These are phyloP conservation scores for Drosophila bipectinata DNA, from an alignment of 1,140 invertebrate genomes.

Conservation along the genomic window DNA sequence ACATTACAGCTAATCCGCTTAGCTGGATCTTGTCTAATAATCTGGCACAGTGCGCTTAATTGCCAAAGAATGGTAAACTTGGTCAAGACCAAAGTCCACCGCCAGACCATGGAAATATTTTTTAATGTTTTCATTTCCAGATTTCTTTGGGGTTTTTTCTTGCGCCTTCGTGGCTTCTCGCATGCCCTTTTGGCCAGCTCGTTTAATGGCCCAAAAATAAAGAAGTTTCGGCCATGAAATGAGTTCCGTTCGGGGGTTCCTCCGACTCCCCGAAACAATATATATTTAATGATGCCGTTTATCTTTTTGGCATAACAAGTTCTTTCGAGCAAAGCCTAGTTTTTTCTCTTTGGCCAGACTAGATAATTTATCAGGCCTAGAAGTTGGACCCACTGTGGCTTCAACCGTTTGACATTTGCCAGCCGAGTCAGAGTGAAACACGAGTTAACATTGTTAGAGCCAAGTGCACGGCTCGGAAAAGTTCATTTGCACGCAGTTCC, in stretches of 20 bases:
- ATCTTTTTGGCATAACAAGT: constrained; percentile 43
- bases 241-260: constrained; percentile 23
- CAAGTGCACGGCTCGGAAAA: constrained; percentile 52
- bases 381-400: constrained; percentile 48
- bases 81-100: constrained; percentile 3
- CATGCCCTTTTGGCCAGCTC: constrained; percentile 41
- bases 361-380: constrained; percentile 19
- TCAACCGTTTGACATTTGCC: constrained; percentile 54
- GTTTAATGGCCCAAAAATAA: constrained; percentile 50
- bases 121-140: constrained; percentile 14
- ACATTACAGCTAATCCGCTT: constrained; percentile 68
- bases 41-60: constrained; percentile 55
- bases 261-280: constrained; percentile 45
- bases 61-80: constrained; percentile 30
- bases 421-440: constrained; percentile 53
- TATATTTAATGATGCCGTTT: constrained; percentile 52
- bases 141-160: constrained; percentile 5
- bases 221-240: constrained; percentile 50
- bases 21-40: constrained; percentile 41
- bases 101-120: constrained; percentile 29
- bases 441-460: constrained; percentile 71
- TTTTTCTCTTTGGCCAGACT: background rate
- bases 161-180: background rate
- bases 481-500: constrained; percentile 55
- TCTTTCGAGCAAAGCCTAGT: constrained; percentile 5